Percentiles rank a stretch among this genome's conserved stretches.
Evolutionary conservation across 92 coral and sea anemone species (phyloP).

Genomic region (Meandrina meandrites): DNA sequence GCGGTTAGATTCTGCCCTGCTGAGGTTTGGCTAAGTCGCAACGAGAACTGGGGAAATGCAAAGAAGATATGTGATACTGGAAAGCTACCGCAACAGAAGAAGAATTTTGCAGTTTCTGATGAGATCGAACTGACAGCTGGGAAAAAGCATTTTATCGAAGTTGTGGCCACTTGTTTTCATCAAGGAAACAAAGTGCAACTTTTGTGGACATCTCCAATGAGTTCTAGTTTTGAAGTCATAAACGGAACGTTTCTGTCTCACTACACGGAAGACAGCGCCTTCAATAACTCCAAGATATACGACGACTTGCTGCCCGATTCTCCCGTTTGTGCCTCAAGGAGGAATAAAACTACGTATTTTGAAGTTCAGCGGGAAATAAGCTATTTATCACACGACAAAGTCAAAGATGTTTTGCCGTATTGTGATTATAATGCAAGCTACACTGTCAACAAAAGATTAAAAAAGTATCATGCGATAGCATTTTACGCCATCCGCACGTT

Average conservation of each 20-base stretch:
- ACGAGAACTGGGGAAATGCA: conserved; percentile 6
- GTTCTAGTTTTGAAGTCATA: conserved; percentile 11
- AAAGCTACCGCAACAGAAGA: background rate
- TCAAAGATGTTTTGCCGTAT: conserved; percentile 47
- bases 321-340: conserved; percentile 18
- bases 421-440: conserved; percentile 71
- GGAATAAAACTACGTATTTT: conserved; percentile 21
- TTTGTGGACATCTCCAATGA: conserved; percentile 52
- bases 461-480: background rate
- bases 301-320: conserved; percentile 21
- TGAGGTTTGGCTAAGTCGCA: conserved; percentile 47
- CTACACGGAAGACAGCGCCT: conserved; percentile 13
- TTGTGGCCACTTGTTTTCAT: conserved; percentile 28
- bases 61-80: conserved; percentile 30
- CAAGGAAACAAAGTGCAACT: conserved; percentile 38
- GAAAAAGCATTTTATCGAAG: conserved; percentile 44
- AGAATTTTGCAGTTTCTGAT: background rate
- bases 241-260: background rate
- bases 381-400: conserved; percentile 46
- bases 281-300: conserved; percentile 2
- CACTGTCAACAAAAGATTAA: background rate
- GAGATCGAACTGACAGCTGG: conserved; percentile 25
- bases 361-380: background rate
- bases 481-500: conserved; percentile 22
- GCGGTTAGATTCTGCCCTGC: conserved; percentile 25